Evolutionary conservation across 2,888 invertebrate species (phyloP).

Genomic region (Dynastes grantii): DNA sequence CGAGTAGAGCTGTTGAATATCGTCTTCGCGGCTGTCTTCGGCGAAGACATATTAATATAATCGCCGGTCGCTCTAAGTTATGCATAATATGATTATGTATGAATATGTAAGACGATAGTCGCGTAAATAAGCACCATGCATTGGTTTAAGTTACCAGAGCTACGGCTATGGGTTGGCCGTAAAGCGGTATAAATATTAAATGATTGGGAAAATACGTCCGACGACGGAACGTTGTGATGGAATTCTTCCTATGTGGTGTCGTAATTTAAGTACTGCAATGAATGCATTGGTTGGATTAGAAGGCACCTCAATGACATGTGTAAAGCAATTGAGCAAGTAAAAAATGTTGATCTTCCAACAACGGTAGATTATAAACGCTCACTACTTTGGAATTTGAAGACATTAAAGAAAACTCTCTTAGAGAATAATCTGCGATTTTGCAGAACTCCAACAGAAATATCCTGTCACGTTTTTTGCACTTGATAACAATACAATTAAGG

Average conservation of each 20-base stretch:
- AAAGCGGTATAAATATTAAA: constrained; percentile 32
- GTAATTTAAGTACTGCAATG: not conserved
- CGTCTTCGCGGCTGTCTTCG: constrained; percentile 31
- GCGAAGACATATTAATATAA: constrained; percentile 43
- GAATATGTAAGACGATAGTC: constrained; percentile 38
- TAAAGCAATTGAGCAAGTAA: too few species aligned
- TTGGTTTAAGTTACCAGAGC: too few species aligned
- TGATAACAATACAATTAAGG: too few species aligned
- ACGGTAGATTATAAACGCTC: too few species aligned
- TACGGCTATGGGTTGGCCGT: not conserved
- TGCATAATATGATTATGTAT: constrained; percentile 40
- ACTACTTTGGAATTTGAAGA: too few species aligned
- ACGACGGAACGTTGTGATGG: constrained; percentile 20
- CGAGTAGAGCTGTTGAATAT: constrained; percentile 47
- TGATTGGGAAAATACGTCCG: constrained; percentile 33
- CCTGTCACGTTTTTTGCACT: too few species aligned
- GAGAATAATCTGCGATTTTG: too few species aligned
- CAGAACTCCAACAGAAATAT: too few species aligned
- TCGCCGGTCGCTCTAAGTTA: constrained; percentile 31
- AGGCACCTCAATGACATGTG: too few species aligned
- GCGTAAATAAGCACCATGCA: too few species aligned
- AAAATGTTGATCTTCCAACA: too few species aligned
- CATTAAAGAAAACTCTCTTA: too few species aligned
- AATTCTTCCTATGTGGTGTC: constrained; percentile 9
- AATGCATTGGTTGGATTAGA: not conserved